A percentile compares a stretch with the other conserved stretches of the same genome.
phyloP scores from a whole-genome alignment of 2,797 vertebrate genomes.

The Spatula versicolor region DNA sequence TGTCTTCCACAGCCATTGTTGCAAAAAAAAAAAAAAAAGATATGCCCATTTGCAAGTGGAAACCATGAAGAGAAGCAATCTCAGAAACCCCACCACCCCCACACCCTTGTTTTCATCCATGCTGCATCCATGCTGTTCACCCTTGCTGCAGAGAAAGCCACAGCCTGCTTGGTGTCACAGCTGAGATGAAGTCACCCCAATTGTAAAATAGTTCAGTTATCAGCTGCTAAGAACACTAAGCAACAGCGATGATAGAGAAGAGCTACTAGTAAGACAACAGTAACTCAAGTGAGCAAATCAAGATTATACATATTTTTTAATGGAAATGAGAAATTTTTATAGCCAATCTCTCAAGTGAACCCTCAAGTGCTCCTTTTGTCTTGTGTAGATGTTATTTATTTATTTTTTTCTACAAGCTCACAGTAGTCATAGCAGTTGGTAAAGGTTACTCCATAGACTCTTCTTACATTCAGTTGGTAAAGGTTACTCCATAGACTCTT shows the following conservation, averaged over 20 bases:
- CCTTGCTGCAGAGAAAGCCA: neutral
- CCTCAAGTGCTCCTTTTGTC: neutral
- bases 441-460: too few species aligned
- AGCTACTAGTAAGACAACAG: neutral
- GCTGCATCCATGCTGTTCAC: neutral
- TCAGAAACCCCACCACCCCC: neutral
- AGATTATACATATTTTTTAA: neutral
- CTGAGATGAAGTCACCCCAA: neutral
- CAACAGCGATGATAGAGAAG: neutral
- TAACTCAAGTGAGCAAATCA: neutral
- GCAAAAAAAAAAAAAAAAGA: too few species aligned
- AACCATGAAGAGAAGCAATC: neutral
- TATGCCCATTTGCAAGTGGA: neutral
- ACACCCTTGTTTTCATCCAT: too few species aligned
- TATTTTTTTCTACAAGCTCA: neutral
- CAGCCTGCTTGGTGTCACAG: neutral
- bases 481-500: neutral
- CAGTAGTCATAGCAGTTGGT: neutral
- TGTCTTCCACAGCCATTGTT: neutral
- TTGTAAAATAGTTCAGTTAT: neutral
- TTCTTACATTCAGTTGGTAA: neutral
- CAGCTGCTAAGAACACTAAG: neutral
- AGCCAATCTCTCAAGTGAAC: neutral
- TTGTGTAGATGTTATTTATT: neutral
- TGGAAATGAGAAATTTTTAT: neutral